Evolutionary conservation across 2,113 vertebrate genomes (phyloP), one percentile per base, ranked within the genome.

Genomic region (Stegastes partitus): DNA sequence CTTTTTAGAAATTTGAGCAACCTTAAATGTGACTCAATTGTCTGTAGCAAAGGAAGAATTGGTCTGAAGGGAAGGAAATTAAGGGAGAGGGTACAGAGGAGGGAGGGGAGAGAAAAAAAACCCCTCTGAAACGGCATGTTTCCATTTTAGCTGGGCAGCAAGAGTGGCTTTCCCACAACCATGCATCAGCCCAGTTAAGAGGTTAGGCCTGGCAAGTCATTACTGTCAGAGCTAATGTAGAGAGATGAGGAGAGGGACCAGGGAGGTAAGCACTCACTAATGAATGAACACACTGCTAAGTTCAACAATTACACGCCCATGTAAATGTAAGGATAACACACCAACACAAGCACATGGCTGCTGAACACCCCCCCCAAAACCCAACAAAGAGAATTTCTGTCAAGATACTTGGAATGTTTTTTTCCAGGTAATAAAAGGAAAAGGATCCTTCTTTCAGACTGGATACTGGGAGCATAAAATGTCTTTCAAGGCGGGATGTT

Each of bases 151-250:
- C 86, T 6, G 69, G 57, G 85, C 68, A 82, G 79, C 47, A 34
- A 55, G 74, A 88, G 85, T 83, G 87, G 84, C 81, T 88, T 86
- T 85, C 77, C 87, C 85, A 86, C 87, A 89, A 90, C 87, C 91
- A 87, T 92, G 82, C 85, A 91, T 93, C 87, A 91, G 74, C 77
- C 82, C 84, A 87, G 89, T 91, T 93, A 91, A 94, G 88, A 92
- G 91, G 89, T 89, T 87, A 87, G 89, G 85, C 76, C 85, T 83
- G 79, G 87, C 80, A 81, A 92, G 91, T 90, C 89, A 88, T 92
- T 91, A 92, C 89, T 93, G 93, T 92, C 92, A 93, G 85, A 93
- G 85, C 81, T 93, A 93, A 94, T 93, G 91, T 87, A 92, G 93
- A 93, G 87, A 89, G 89, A 94, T 92, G 89, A 90, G 85, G 90